These are phyloP conservation scores for Dermatemys mawii DNA, from an alignment of 2,113 vertebrate genomes.

Conservation along the genomic window DNA sequence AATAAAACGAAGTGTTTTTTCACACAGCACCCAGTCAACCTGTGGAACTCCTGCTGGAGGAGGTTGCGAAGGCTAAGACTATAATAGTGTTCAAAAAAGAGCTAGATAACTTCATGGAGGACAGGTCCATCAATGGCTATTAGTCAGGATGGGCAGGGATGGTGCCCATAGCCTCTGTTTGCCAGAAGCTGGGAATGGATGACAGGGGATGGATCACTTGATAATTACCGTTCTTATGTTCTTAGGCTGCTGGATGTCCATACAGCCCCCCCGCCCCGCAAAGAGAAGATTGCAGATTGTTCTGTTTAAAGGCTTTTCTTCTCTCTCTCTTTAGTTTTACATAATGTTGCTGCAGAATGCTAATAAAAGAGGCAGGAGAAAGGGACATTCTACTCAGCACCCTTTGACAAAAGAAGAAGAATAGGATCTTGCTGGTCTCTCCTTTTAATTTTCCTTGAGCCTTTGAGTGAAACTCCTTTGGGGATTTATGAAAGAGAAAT, in stretches of 20 bases:
- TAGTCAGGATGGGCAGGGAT: no score
- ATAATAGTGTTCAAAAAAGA: no score
- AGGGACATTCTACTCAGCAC: neutral
- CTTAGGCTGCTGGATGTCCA: neutral
- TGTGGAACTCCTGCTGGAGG: no score
- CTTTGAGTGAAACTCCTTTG: slow-evolving; percentile 9
- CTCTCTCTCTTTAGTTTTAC: neutral
- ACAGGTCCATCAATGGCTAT: no score
- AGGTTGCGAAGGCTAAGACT: no score
- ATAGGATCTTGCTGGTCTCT: neutral
- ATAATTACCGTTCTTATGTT: no score
- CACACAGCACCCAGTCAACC: no score
- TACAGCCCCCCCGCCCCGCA: accelerated
- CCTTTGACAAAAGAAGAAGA: accelerated
- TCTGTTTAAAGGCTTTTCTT: neutral
- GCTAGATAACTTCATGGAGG: no score
- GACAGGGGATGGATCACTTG: no score
- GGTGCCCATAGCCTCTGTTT: no score
- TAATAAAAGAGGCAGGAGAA: neutral
- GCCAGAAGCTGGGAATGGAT: no score
- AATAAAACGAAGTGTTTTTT: no score
- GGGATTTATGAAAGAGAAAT: slow-evolving; percentile 35
- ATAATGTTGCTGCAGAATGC: neutral
- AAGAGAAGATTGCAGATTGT: accelerated
- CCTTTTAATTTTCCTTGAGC: neutral